A percentile compares a stretch with the other conserved stretches of the same genome.
Evolutionary conservation across 2,888 invertebrate species (phyloP).

Genomic region (Melikaiella ostensackeni): DNA sequence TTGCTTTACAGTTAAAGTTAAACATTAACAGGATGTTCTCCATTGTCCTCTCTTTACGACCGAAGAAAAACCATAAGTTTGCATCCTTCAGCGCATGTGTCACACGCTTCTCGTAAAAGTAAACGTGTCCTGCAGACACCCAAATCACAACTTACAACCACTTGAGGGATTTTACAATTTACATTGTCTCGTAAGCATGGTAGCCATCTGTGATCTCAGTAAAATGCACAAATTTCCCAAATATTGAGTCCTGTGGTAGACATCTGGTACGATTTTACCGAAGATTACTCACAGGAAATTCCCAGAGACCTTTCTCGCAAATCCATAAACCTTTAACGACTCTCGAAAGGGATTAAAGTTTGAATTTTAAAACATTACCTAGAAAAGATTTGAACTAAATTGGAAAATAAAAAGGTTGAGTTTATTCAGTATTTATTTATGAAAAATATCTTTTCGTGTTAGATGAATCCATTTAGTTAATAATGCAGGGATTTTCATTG

Average conservation of each 20-base stretch:
- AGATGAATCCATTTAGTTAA: too few species aligned
- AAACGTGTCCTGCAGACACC: slow-evolving; percentile 4
- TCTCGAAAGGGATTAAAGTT: background rate
- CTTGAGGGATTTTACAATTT: slow-evolving; percentile 11
- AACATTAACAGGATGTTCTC: slow-evolving; percentile 21
- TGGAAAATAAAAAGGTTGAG: too few species aligned
- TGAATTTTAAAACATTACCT: background rate
- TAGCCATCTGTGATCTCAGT: background rate
- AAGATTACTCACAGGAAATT: background rate
- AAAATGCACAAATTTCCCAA: background rate
- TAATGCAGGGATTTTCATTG: too few species aligned
- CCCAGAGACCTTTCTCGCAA: background rate
- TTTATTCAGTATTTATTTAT: too few species aligned
- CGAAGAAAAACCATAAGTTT: slow-evolving; percentile 22
- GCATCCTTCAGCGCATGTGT: slow-evolving; percentile 15
- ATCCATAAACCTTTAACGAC: slow-evolving; percentile 13
- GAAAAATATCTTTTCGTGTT: too few species aligned
- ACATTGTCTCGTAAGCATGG: background rate
- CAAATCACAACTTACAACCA: background rate
- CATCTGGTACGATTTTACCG: slow-evolving; percentile 19
- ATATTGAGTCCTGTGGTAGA: background rate
- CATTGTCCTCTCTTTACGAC: slow-evolving; percentile 24
- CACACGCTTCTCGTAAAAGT: slow-evolving; percentile 29
- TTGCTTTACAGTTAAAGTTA: slow-evolving; percentile 24
- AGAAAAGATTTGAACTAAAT: too few species aligned